Conservation (phyloP, 2,797 vertebrate species). For the Paguma larvata region DNA sequence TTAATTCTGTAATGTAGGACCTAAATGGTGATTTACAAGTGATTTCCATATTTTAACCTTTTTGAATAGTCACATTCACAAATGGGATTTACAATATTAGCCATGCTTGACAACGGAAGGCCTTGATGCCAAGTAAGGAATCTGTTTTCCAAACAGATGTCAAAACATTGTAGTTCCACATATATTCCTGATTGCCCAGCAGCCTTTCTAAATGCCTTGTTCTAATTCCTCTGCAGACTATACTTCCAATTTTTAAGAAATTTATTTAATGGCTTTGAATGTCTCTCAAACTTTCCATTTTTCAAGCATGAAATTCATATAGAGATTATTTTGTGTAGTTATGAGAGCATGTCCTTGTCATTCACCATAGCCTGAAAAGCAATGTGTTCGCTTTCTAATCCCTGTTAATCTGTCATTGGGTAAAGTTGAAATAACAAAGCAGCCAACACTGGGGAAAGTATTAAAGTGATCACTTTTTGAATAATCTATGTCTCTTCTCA, state of each 20-base stretch:
- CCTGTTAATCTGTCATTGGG: neutral
- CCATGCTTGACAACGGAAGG: neutral
- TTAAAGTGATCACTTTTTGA: neutral
- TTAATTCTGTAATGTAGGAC: neutral
- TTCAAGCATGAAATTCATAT: constrained; percentile 66
- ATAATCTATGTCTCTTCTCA: neutral
- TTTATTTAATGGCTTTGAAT: constrained; percentile 67
- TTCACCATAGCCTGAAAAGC: neutral
- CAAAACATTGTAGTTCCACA: constrained; percentile 16
- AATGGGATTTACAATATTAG: neutral
- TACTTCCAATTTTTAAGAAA: constrained; percentile 68
- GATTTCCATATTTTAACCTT: constrained; percentile 61
- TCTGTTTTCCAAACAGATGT: constrained; percentile 67
- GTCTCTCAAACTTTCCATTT: constrained; percentile 31
- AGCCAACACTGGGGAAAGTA: neutral
- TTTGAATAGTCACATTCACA: constrained; percentile 28
- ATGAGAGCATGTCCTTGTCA: neutral
- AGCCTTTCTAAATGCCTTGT: constrained; percentile 71
- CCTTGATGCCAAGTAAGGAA: constrained; percentile 61
- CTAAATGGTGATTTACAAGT: constrained; percentile 71
- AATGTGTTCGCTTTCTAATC: constrained; percentile 3
- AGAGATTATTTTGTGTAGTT: constrained; percentile 26
- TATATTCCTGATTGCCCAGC: constrained; percentile 28
- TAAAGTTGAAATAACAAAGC: neutral
- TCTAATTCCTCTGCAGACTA: constrained; percentile 65